Conservation (phyloP, 2,888 invertebrate species). For the Blomia tropicalis region DNA sequence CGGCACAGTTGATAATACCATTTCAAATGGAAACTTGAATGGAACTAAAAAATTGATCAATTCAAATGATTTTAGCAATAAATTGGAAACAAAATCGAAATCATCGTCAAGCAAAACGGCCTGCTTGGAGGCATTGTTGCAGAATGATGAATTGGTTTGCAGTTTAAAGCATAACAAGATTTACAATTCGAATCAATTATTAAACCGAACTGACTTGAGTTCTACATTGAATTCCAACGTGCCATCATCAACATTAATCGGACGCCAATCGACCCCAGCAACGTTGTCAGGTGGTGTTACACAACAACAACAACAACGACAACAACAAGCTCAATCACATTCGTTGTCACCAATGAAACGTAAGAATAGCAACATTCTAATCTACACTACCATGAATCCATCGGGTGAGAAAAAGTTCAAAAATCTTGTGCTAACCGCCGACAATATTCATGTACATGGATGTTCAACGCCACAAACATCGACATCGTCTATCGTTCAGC, state of each 20-base stretch:
- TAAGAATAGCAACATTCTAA: constrained; percentile 9
- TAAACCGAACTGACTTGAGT: neutral
- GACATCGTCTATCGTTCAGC: no score
- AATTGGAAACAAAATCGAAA: neutral
- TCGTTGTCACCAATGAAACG: neutral
- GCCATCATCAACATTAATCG: neutral
- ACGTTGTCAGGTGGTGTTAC: neutral
- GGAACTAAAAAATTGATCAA: neutral
- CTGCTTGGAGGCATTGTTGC: constrained; percentile 20
- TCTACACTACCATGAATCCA: neutral
- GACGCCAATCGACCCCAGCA: neutral
- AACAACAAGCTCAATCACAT: neutral
- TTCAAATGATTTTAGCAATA: neutral
- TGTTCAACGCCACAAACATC: neutral
- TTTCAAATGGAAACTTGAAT: neutral
- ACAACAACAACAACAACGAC: neutral
- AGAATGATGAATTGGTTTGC: constrained; percentile 10
- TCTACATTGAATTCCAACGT: neutral
- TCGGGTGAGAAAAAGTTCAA: constrained; percentile 9
- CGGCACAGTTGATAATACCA: neutral
- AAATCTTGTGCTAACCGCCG: constrained; percentile 1
- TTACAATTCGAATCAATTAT: constrained; percentile 6
- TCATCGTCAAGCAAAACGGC: neutral
- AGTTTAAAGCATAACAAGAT: constrained; percentile 3
- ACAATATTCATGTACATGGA: neutral